phyloP scores from a whole-genome alignment of 2,113 vertebrate species.

The Pelecanus crispus region DNA sequence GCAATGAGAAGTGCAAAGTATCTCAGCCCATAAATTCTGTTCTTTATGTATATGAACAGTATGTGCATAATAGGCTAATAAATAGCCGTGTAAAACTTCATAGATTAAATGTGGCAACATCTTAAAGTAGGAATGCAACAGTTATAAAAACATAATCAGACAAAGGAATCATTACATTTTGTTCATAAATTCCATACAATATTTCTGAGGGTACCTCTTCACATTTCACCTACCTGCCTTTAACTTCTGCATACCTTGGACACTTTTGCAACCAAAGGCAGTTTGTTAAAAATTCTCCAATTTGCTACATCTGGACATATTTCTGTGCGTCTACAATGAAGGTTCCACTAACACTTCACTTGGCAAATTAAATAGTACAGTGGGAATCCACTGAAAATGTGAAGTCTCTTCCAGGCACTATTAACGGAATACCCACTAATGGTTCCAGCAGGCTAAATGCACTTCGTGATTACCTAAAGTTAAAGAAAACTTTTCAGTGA shows the following conservation, averaged over 20 bases:
- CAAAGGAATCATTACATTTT: neutral
- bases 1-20: constrained; percentile 30
- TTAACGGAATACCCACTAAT: constrained; percentile 24
- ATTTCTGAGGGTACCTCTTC: neutral
- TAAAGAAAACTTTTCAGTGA: neutral
- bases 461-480: constrained; percentile 63
- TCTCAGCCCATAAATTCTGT: constrained; percentile 12
- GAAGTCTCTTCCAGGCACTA: constrained; percentile 59
- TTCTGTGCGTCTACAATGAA: neutral
- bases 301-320: neutral
- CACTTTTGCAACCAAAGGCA: neutral
- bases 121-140: neutral
- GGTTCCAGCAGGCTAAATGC: constrained; percentile 66
- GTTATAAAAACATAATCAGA: neutral
- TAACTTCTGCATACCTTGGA: neutral
- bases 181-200: neutral
- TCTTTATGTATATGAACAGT: neutral
- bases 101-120: neutral
- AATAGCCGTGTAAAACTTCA: neutral
- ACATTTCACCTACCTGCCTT: neutral
- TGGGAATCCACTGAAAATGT: neutral
- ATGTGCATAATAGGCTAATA: neutral
- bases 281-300: neutral
- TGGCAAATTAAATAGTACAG: neutral
- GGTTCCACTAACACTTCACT: neutral